Evolutionary conservation across 2,113 vertebrate species (phyloP).

Genomic region (Ceyx cyanopectus): DNA sequence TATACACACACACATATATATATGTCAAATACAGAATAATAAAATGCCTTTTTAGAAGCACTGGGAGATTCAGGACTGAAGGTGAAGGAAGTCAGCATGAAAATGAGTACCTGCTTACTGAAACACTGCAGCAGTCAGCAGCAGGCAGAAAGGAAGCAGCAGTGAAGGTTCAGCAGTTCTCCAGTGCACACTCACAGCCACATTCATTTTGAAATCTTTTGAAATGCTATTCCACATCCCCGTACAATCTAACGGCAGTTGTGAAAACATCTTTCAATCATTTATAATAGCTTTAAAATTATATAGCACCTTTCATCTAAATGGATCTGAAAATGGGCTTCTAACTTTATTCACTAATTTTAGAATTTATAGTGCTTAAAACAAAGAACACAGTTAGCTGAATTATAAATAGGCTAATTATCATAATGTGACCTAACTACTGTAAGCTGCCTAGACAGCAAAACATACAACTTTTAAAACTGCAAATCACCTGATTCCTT

Average conservation of each 20-base stretch:
- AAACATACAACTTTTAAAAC: slow-evolving; percentile 20
- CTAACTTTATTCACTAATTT: slow-evolving; percentile 54
- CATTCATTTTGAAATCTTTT: slow-evolving; percentile 54
- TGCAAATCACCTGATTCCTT: slow-evolving; percentile 21
- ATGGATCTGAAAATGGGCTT: not conserved
- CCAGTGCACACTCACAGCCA: not conserved
- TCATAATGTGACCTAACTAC: slow-evolving; percentile 35
- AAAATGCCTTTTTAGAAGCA: not conserved
- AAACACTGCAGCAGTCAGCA: not conserved
- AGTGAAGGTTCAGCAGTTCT: slow-evolving; percentile 57
- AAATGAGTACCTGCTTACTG: slow-evolving; percentile 32
- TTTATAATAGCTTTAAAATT: slow-evolving; percentile 58
- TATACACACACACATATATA: not conserved
- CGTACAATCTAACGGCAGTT: slow-evolving; percentile 46
- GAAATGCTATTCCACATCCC: slow-evolving; percentile 44
- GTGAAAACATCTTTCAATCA: slow-evolving; percentile 64
- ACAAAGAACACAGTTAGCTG: slow-evolving; percentile 23
- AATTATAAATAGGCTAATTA: slow-evolving; percentile 60
- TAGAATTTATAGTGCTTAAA: slow-evolving; percentile 45
- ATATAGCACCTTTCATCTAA: slow-evolving; percentile 38
- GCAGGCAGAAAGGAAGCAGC: slow-evolving; percentile 26
- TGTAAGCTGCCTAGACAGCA: slow-evolving; percentile 26
- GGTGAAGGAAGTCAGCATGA: not conserved
- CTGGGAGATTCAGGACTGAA: not conserved
- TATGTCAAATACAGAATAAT: not conserved